Evolutionary conservation across 2,888 invertebrate genomes (phyloP), one percentile per base, ranked within the genome.

Genomic region (Orthosia cruda): DNA sequence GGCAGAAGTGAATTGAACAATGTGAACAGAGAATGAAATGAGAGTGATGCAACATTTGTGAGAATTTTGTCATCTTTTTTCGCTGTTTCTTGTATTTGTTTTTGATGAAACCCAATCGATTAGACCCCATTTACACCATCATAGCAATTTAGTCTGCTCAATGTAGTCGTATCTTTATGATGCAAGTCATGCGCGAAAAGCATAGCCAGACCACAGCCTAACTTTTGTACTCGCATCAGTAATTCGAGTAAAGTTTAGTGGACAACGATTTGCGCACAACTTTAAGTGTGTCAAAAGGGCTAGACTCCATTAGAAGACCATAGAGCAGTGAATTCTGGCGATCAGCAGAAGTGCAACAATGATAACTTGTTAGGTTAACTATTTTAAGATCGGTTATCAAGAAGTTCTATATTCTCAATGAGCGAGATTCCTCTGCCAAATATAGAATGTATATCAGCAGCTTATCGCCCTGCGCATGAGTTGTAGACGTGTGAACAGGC

Each of bases 381-480:
- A 83, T 83, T 71, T 66, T 62, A 71, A 66, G 74, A 75, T 74
- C 61, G 4, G 45, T 74, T 82, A 79, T 83, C 81, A 45, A n/a
- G 40, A 20, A 83, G 55, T 20, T 79, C 71, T 71, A 69, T 74
- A 73, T 72, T 79, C 74, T 83, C 54, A 74, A 83, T 71, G 68
- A 54, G 26, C 54, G 70, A 70, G 69, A 78, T 81, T 80, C 77
- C 77, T 76, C 13, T 57, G 66, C 71, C 82, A 81, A 80, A 77
- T 68, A 82, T 80, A 82, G 77, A 80, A 77, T 65, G 32, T 26
- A 59, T 71, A 71, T 82, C 67, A 49, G 47, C 49, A 57, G 47
- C 57, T 58, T 82, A 77, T 80, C 71, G 26, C 12, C 5, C 23
- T 59, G 45, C 40, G 59, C 55, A 57, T 49, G 52, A 57, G 23